Conservation (phyloP, 1,140 invertebrate genomes). For the Batillaria attramentaria region DNA sequence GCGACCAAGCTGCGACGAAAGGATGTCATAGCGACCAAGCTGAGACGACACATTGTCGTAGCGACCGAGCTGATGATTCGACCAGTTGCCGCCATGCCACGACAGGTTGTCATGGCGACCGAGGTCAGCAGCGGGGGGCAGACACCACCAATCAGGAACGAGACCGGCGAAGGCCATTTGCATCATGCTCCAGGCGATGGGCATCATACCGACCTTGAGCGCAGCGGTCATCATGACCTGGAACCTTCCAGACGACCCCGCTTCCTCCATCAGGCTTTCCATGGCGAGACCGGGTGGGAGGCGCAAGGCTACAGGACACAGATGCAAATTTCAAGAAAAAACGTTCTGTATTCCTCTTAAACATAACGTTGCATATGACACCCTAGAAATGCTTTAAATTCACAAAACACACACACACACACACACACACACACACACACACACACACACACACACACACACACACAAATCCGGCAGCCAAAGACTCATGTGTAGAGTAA, state of each 20-base stretch:
- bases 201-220: slow-evolving; percentile 19
- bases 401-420: neutral
- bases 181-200: slow-evolving; percentile 40
- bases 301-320: neutral
- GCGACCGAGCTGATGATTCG: neutral
- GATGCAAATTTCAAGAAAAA: neutral
- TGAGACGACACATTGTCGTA: neutral
- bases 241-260: slow-evolving; percentile 25
- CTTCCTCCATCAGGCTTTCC: neutral
- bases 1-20: neutral
- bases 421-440: neutral
- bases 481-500: neutral
- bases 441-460: neutral
- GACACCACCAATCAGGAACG: slow-evolving; percentile 41
- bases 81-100: neutral
- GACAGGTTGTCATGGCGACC: neutral
- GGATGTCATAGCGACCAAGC: neutral
- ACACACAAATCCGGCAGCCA: neutral
- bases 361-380: neutral
- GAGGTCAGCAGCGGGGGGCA: neutral
- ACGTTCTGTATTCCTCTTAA: neutral
- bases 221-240: slow-evolving; percentile 29
- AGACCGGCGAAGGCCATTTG: slow-evolving; percentile 44
- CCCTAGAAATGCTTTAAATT: neutral
- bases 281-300: neutral